Conservation (phyloP, 2,888 invertebrate species). For the Strigamia transsilvanica region DNA sequence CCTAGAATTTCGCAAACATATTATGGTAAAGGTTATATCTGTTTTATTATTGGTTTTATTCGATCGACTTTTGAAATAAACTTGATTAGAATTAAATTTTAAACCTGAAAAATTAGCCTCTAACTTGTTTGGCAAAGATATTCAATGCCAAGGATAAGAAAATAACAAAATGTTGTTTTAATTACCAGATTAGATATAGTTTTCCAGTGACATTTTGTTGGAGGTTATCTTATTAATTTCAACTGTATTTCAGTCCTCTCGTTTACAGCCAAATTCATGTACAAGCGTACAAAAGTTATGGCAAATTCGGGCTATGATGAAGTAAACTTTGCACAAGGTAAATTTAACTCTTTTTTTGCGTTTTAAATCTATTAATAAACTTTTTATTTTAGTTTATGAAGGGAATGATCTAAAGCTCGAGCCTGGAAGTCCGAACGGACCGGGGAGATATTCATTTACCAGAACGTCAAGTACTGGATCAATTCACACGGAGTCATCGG, state of each 20-base stretch:
- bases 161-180: neutral
- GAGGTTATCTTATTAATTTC: neutral
- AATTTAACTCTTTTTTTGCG: neutral
- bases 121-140: neutral
- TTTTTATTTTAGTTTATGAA: constrained; percentile 10
- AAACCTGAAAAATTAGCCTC: neutral
- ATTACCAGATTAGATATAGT: neutral
- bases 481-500: constrained; percentile 79
- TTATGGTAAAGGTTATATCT: neutral
- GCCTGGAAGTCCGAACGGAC: constrained; percentile 68
- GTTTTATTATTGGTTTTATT: neutral
- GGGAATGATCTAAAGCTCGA: constrained; percentile 71
- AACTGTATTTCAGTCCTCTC: neutral
- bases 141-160: neutral
- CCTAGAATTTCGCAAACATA: constrained; percentile 24
- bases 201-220: neutral
- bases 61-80: neutral
- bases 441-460: constrained; percentile 70
- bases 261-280: neutral
- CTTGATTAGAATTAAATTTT: neutral
- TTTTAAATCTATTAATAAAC: neutral
- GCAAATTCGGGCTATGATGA: constrained; percentile 24
- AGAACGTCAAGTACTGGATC: constrained; percentile 81
- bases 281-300: constrained; percentile 10
- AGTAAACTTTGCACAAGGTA: neutral